Evolutionary conservation across 1,140 invertebrate species (phyloP), one percentile per base, ranked within the genome.

Genomic region (Drosophila obscura): DNA sequence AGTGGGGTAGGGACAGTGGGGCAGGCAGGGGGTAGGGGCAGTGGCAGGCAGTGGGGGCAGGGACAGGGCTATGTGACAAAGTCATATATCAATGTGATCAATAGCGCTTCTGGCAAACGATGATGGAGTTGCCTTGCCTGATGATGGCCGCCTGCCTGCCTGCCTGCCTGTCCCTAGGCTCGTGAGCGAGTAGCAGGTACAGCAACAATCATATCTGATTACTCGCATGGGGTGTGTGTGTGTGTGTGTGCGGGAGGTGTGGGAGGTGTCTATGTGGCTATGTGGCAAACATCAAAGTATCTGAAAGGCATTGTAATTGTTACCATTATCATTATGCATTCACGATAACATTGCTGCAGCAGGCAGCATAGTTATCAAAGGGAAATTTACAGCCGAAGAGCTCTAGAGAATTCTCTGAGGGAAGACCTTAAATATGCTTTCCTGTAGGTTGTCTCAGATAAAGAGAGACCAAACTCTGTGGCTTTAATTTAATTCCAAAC

Each of bases 51-150:
- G 26, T 19, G 19, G 19, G 19, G 0, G 26, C 26, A 26, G 26
- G 26, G 26, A 5, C 24, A 26, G 28, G 0, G 28, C 28, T 50
- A 64, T 69, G 13, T 46, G 62, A 28, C 62, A 63, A 49, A 69
- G 51, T 57, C 66, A 49, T 69, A 69, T 41, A 69, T 69, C 66
- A 69, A 58, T 65, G 66, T 69, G 66, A 69, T 69, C 66, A 69
- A 69, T 69, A 69, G 66, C 66, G 66, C 66, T 69, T 13, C 64
- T 69, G 66, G 66, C 66, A 58, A 68, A 69, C 51, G 66, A 69
- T 69, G 66, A 69, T 69, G 44, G 64, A 69, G 61, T 46, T 58
- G 61, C 31, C 9, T 4, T 9, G 22, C 22, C 22, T 24, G 19
- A 19, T 19, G 19, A 19, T 1, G 19, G 19, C 19, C 19, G 19